Base-by-base conservation (phyloP, 2,888 invertebrate genomes). In the Volucella zonaria region DNA sequence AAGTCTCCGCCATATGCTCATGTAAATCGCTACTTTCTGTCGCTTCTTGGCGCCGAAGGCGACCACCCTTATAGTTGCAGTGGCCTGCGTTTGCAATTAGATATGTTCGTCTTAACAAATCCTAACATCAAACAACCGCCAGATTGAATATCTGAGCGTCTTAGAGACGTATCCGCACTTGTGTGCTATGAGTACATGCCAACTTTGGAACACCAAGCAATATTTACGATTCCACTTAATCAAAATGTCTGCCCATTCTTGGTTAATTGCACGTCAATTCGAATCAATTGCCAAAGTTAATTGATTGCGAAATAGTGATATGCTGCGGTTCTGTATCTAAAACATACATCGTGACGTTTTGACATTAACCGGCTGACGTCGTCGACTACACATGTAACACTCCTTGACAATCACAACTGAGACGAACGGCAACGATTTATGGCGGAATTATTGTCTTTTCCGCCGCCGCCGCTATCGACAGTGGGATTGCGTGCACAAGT, bases 241-340 rank as follows among this genome's bases (percentile, higher is more conserved):
- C 73, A 75, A 81, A 81, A 77, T 86, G 83, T 58, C 83, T 74
- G 70, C 68, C 71, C 77, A 62, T 79, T 73, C 82, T 81, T 73
- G 85, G 85, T 85, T 81, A 85, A 85, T 85, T 85, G 85, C 52
- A 77, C 70, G 85, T 81, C 85, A 85, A 85, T 85, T 85, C 85
- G 67, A 76, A 73, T 80, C 81, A 85, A 85, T 85, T 85, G 80
- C 80, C 67, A 76, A 81, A 85, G 85, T 85, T 73, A 85, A 85
- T 85, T 81, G 85, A 81, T 85, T 81, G 81, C 76, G 61, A 54
- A 81, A 73, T 52, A 73, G 51, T 76, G 10, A 45, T 59, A 62
- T 71, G 51, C 18, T 18, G 3, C 77, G 42, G 49, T 47, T 45
- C n/a, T 15, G 9, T 42, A 38, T 61, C 77, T 10, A 54, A n/a